Evolutionary conservation across 1,140 invertebrate species (phyloP).

Genomic region (Anoplolepis gracilipes): DNA sequence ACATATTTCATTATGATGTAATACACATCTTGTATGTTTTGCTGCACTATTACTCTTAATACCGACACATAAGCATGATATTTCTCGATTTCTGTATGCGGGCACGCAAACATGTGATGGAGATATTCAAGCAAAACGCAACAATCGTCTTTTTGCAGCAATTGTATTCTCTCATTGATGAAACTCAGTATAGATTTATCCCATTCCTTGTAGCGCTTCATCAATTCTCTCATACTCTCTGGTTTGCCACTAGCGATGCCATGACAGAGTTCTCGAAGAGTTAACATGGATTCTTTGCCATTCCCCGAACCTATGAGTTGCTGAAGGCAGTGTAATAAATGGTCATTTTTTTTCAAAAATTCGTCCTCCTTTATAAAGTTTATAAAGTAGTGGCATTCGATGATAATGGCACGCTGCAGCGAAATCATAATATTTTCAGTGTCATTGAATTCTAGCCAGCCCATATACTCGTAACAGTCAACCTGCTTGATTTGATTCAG

Average conservation of each 20-base stretch:
- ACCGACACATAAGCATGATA: constrained; percentile 64
- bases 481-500: constrained; percentile 78
- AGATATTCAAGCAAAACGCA: constrained; percentile 77
- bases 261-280: constrained; percentile 73
- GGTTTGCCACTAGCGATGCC: constrained; percentile 61
- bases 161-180: constrained; percentile 51
- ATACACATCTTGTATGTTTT: constrained; percentile 66
- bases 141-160: constrained; percentile 71
- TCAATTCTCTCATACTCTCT: constrained; percentile 71
- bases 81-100: constrained; percentile 64
- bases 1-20: constrained; percentile 75
- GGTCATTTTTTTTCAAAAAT: constrained; percentile 61
- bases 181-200: constrained; percentile 70
- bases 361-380: constrained; percentile 70
- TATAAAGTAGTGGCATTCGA: constrained; percentile 77
- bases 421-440: constrained; percentile 73
- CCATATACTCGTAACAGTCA: constrained; percentile 77
- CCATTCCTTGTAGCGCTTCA: constrained; percentile 78
- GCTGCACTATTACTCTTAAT: constrained; percentile 51
- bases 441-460: constrained; percentile 80
- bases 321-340: constrained; percentile 74
- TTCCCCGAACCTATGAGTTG: constrained; percentile 76
- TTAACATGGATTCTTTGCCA: constrained; percentile 35
- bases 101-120: constrained; percentile 60
- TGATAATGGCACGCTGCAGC: constrained; percentile 79